Evolutionary conservation across 1,140 invertebrate genomes (phyloP).

Genomic region (Zeugodacus cucurbitae): DNA sequence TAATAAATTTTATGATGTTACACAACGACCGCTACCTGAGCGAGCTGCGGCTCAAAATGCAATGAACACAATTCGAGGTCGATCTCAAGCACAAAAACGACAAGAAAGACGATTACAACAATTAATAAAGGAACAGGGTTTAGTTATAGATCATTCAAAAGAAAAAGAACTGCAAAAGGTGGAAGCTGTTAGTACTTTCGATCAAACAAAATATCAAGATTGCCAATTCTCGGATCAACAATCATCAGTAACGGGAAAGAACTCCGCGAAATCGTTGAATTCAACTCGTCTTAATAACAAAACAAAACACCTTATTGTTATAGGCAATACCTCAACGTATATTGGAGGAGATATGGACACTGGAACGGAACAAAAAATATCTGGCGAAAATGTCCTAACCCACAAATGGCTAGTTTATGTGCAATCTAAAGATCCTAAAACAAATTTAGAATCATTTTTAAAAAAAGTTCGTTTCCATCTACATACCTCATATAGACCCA

Average conservation of each 20-base stretch:
- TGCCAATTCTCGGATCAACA: neutral
- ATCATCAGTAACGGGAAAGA: neutral
- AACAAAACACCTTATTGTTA: slow-evolving; percentile 68
- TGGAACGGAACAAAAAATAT: slow-evolving; percentile 48
- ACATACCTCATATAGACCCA: slow-evolving; percentile 88
- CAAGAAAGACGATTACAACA: slow-evolving; percentile 50
- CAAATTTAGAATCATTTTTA: slow-evolving; percentile 73
- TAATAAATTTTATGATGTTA: slow-evolving; percentile 65
- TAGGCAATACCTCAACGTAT: slow-evolving; percentile 90
- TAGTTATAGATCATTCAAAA: slow-evolving; percentile 59
- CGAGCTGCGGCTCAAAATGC: slow-evolving; percentile 67
- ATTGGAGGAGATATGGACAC: slow-evolving; percentile 72
- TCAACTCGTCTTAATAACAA: slow-evolving; percentile 58
- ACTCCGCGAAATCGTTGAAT: slow-evolving; percentile 45
- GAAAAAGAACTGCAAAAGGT: slow-evolving; percentile 60
- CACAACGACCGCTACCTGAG: slow-evolving; percentile 63
- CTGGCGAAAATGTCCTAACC: slow-evolving; percentile 74
- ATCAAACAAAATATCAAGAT: neutral
- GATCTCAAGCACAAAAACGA: slow-evolving; percentile 49
- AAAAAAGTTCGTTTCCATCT: slow-evolving; percentile 81
- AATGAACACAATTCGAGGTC: slow-evolving; percentile 62
- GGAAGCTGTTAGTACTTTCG: neutral
- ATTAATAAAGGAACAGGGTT: slow-evolving; percentile 54
- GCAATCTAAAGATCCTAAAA: slow-evolving; percentile 67
- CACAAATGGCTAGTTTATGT: slow-evolving; percentile 94